These are phyloP conservation scores for Hydractinia symbiolongicarpus DNA, from an alignment of 30 jellyfish, hydroid and myxozoan species.

Conservation along the genomic window DNA sequence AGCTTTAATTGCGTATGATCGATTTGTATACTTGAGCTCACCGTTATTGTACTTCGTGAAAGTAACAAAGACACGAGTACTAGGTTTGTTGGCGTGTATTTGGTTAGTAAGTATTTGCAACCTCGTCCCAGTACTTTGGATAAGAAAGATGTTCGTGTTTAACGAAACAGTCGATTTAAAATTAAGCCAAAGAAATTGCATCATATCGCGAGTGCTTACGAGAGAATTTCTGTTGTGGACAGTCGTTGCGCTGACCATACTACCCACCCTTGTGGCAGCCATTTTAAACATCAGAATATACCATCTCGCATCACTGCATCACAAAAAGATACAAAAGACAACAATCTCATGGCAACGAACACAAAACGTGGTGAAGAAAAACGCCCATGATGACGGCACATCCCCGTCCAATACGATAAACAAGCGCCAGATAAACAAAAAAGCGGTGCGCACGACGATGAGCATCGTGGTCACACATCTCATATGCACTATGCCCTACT, in stretches of 20 bases:
- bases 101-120: conserved; percentile 44
- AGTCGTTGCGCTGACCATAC: neutral
- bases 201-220: conserved; percentile 40
- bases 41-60: conserved; percentile 46
- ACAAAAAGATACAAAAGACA: conserved; percentile 4
- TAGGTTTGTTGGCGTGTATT: conserved; percentile 3
- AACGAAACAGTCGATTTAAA: conserved; percentile 19
- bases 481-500: conserved; percentile 55
- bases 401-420: neutral
- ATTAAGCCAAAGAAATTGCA: conserved; percentile 52
- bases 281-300: conserved; percentile 33
- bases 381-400: neutral
- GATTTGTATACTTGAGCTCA: conserved; percentile 37
- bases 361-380: neutral
- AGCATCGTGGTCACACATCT: conserved; percentile 44
- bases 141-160: conserved; percentile 28
- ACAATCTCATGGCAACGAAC: neutral
- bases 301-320: conserved; percentile 49
- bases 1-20: conserved; percentile 48
- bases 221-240: conserved; percentile 41
- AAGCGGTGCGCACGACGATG: conserved; percentile 36
- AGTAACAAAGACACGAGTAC: conserved; percentile 41
- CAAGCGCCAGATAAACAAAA: neutral
- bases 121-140: conserved; percentile 25
- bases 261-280: conserved; percentile 30